A percentile compares a stretch with the other conserved stretches of the same genome.
These are phyloP conservation scores for Epinotia nisella DNA, from an alignment of 2,888 invertebrate genomes.

Conservation along the genomic window DNA sequence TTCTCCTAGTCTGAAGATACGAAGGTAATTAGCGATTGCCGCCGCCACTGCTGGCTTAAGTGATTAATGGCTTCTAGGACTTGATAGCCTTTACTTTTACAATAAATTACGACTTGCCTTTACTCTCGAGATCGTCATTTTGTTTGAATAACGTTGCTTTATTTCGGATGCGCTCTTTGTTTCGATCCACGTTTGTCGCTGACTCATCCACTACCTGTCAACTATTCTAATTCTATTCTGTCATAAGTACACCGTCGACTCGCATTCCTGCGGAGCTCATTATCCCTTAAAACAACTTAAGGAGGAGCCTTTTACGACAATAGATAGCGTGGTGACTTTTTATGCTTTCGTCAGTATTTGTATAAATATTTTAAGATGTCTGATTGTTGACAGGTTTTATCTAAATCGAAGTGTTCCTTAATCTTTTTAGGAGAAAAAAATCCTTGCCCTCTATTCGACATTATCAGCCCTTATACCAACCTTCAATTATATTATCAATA, in stretches of 20 bases:
- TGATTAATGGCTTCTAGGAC: conserved; percentile 68
- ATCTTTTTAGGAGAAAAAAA: conserved; percentile 49
- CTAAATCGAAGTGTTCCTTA: background rate
- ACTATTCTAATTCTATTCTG: conserved; percentile 72
- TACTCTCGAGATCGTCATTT: conserved; percentile 49
- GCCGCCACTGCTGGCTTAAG: conserved; percentile 64
- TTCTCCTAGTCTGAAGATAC: conserved; percentile 57
- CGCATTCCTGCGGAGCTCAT: conserved; percentile 72
- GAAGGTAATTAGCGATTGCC: conserved; percentile 64
- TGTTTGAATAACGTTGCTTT: conserved; percentile 48
- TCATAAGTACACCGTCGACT: conserved; percentile 68
- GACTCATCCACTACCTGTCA: conserved; percentile 79
- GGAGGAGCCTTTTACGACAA: conserved; percentile 52
- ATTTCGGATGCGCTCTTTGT: conserved; percentile 53
- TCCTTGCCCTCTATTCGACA: background rate
- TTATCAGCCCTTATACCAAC: conserved; percentile 52
- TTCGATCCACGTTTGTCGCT: conserved; percentile 51
- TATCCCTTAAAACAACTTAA: conserved; percentile 75
- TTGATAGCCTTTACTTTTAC: conserved; percentile 55
- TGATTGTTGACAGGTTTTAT: conserved; percentile 1
- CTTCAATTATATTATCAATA: conserved; percentile 65
- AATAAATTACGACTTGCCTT: conserved; percentile 58
- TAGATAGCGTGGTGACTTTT: conserved; percentile 26
- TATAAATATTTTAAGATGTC: conserved; percentile 8
- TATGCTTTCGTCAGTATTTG: conserved; percentile 20